Base-by-base conservation (phyloP, 2,888 invertebrate genomes). In the Apamea crenata region DNA sequence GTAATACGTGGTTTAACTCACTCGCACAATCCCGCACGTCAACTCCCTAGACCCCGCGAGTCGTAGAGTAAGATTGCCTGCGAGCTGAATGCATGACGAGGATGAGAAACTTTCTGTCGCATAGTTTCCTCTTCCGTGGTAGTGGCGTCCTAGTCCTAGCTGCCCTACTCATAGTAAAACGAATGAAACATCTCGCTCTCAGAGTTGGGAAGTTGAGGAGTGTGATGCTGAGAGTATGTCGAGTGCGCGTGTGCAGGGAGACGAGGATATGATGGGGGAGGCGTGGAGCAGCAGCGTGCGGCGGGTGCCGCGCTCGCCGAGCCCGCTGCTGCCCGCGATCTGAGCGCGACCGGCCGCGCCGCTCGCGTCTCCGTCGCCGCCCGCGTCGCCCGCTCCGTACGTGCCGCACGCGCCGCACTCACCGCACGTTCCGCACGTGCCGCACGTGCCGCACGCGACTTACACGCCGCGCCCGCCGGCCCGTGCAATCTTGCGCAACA, bases 251-350 rank as follows among this genome's bases (percentile, higher is more conserved):
- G 96, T 96, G 94, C 96, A 97, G 97, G 97, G 97, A 97, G 97
- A 97, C 97, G 97, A 97, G 97, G 96, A 97, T 97, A 96, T 97
- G 97, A 97, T 97, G 97, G 96, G 96, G 94, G 97, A 97, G 95
- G 93, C 96, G 93, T 97, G 97, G 97, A 94, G 96, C 94, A 94
- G 95, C 91, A 94, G 95, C 93, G 94, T 95, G 92, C 96, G 96
- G 90, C 95, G 95, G 82, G 88, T 91, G 90, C 94, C 94, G 93
- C 95, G 95, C 87, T 96, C 95, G 82, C 95, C 95, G 91, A 96
- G 96, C 93, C 96, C 96, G 91, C 95, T 96, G 91, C 96, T 96
- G 94, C 94, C 95, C 89, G 93, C 94, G 88, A 94, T 95, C 89
- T 96, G 94, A 96, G 92, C 91, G 78, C 83, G 78, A 65, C 77